Conservation (phyloP, 2,113 vertebrate species). For the Microtus montanus region DNA sequence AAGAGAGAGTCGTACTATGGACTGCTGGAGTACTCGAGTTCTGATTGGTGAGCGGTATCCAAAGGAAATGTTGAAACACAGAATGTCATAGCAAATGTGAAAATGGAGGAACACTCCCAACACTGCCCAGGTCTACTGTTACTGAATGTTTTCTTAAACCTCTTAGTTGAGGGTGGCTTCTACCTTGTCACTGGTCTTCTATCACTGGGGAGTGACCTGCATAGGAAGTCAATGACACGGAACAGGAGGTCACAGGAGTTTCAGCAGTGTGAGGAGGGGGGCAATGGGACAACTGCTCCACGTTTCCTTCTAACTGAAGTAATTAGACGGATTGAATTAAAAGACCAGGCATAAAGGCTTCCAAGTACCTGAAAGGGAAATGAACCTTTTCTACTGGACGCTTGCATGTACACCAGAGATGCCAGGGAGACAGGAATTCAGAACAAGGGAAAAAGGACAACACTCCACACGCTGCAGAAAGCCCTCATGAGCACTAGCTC, state of each 20-base stretch:
- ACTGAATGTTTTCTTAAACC: background rate
- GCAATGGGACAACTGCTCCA: background rate
- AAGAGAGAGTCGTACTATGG: background rate
- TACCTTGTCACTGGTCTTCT: background rate
- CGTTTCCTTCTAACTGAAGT: background rate
- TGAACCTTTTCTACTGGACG: background rate
- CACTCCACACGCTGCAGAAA: background rate
- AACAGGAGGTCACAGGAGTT: background rate
- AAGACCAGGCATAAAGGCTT: background rate
- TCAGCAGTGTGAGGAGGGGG: background rate
- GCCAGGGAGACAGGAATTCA: background rate
- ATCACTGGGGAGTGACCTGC: background rate
- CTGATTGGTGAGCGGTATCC: background rate
- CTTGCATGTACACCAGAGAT: background rate
- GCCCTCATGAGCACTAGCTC: background rate
- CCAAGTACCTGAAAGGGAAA: background rate
- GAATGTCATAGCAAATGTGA: slow-evolving; percentile 2
- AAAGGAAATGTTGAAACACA: slow-evolving; percentile 20
- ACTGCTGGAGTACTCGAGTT: slow-evolving; percentile 6
- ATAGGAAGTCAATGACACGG: background rate
- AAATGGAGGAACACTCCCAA: background rate
- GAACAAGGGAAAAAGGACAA: background rate
- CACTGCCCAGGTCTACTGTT: background rate
- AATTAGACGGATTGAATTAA: background rate
- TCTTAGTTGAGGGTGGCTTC: background rate